Evolutionary conservation across 2,797 vertebrate species (phyloP).

Genomic region (Tadarida brasiliensis): DNA sequence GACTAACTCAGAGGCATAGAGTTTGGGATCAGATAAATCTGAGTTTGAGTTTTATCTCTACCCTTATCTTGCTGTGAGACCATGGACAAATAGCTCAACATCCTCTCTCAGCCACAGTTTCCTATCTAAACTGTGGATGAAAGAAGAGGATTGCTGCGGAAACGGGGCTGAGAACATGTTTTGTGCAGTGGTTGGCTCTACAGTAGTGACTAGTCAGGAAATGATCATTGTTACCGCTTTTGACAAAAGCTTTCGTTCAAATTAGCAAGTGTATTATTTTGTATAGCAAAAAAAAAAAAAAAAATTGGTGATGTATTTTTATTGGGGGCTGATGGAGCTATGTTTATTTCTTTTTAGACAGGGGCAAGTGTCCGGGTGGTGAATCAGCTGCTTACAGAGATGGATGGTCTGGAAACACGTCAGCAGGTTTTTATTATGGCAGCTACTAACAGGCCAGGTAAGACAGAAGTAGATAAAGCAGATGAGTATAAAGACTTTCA

Average conservation of each 20-base stretch:
- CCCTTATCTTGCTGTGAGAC: not conserved
- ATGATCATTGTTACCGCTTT: not conserved
- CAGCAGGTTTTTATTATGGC: conserved; percentile 98
- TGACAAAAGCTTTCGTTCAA: not conserved
- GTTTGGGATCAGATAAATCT: not conserved
- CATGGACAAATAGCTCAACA: not conserved
- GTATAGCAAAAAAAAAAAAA: not conserved
- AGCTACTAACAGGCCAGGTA: conserved; percentile 97
- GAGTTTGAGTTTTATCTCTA: not conserved
- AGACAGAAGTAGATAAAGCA: conserved; percentile 13
- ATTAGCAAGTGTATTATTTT: not conserved
- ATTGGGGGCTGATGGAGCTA: not conserved
- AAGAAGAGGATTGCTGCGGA: not conserved
- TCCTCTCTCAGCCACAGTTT: not conserved
- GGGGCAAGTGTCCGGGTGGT: conserved; percentile 96
- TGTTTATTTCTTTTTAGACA: conserved; percentile 87
- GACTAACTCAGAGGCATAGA: not conserved
- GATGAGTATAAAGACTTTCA: not conserved
- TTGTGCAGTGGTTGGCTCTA: not conserved
- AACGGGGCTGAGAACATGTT: not conserved
- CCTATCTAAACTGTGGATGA: not conserved
- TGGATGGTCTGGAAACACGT: conserved; percentile 96
- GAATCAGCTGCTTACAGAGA: conserved; percentile 98
- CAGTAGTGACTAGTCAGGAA: not conserved
- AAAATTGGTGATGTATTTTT: not conserved